phyloP scores from a whole-genome alignment of 2,797 vertebrate genomes.

The Lutra lutra region DNA sequence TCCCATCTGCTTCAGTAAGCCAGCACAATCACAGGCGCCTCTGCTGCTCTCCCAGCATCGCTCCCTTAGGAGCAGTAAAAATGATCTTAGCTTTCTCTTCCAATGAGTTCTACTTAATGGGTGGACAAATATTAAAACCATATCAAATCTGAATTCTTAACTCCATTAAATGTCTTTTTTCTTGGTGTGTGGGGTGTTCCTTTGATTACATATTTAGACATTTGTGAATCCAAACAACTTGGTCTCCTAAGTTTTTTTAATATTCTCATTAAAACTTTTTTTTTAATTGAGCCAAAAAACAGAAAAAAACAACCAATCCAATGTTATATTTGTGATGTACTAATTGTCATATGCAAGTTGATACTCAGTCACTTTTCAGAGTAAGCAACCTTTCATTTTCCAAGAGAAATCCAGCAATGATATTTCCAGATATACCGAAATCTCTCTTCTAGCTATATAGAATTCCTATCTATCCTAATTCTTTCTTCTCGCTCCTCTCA shows the following conservation, averaged over 20 bases:
- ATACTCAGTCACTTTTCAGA: neutral
- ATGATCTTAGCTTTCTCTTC: neutral
- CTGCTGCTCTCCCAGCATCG: neutral
- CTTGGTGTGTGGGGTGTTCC: neutral
- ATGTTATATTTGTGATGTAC: neutral
- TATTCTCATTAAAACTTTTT: neutral
- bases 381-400: neutral
- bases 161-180: neutral
- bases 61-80: neutral
- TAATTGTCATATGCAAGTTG: neutral
- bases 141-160: neutral
- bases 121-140: neutral
- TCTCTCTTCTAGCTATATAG: neutral
- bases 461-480: neutral
- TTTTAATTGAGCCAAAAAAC: neutral
- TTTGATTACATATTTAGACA: slow-evolving; percentile 19
- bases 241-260: neutral
- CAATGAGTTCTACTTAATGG: neutral
- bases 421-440: neutral
- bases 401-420: neutral
- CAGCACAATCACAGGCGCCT: neutral
- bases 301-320: neutral
- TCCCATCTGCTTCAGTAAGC: neutral
- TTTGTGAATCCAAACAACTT: neutral
- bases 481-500: neutral